Conservation (phyloP, 2,888 invertebrate species). For the Fragum sueziense region DNA sequence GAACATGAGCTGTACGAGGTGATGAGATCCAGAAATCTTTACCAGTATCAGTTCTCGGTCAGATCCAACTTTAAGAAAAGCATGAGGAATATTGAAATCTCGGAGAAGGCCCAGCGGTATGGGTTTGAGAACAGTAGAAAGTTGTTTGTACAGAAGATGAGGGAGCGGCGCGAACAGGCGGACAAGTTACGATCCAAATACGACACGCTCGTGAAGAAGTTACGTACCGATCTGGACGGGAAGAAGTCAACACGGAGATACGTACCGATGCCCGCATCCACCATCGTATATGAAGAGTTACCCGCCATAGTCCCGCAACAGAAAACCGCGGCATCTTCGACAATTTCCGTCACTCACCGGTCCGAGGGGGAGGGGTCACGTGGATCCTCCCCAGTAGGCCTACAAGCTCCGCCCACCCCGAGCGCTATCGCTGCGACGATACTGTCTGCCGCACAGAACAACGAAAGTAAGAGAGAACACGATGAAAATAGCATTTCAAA, state of each 20-base stretch:
- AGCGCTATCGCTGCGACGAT: slow-evolving; percentile 16
- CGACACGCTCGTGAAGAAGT: slow-evolving; percentile 16
- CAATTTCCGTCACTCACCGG: neutral
- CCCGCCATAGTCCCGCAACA: slow-evolving; percentile 26
- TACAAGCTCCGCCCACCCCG: slow-evolving; percentile 20
- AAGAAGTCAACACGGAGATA: slow-evolving; percentile 25
- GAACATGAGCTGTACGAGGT: slow-evolving; percentile 68
- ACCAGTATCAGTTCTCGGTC: slow-evolving; percentile 66
- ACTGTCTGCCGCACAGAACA: neutral
- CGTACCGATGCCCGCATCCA: slow-evolving; percentile 37
- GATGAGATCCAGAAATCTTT: slow-evolving; percentile 62
- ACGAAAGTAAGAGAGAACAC: neutral
- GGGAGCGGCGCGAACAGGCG: slow-evolving; percentile 59
- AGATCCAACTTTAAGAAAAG: slow-evolving; percentile 59
- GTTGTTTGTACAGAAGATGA: slow-evolving; percentile 64
- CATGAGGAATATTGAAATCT: slow-evolving; percentile 60
- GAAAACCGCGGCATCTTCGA: neutral
- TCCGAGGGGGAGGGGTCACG: slow-evolving; percentile 10
- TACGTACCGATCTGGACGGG: slow-evolving; percentile 11
- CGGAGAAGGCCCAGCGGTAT: slow-evolving; percentile 61
- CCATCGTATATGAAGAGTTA: slow-evolving; percentile 36
- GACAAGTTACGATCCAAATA: slow-evolving; percentile 36
- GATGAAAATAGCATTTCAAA: neutral
- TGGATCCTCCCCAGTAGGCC: neutral
- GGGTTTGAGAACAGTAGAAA: slow-evolving; percentile 63